These are phyloP conservation scores for Scomber colias DNA, from an alignment of 2,113 vertebrate species.

Conservation along the genomic window DNA sequence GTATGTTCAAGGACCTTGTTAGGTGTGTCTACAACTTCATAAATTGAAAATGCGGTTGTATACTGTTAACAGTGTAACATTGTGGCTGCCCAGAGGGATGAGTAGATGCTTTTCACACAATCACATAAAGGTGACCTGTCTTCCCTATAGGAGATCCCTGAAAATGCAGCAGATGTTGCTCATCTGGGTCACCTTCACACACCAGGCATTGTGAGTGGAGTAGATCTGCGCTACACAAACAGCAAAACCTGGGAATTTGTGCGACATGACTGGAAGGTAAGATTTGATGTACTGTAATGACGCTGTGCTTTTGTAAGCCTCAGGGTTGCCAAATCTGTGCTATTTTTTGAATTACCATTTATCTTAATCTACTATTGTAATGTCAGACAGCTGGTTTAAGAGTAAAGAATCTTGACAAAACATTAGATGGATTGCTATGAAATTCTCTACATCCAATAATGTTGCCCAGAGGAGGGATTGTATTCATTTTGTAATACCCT, in stretches of 20 bases:
- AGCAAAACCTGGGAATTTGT: constrained; percentile 85
- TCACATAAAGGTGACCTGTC: background rate
- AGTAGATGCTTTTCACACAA: background rate
- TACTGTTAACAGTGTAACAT: no score
- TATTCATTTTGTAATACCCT: background rate
- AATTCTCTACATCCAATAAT: background rate
- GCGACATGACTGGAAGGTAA: constrained; percentile 88
- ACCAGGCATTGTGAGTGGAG: constrained; percentile 81
- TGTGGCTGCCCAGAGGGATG: no score
- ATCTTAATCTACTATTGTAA: no score
- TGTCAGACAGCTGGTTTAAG: no score
- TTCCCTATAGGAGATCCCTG: constrained; percentile 86
- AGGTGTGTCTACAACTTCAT: background rate
- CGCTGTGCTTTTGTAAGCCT: no score
- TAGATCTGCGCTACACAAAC: constrained; percentile 84
- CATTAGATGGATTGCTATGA: background rate
- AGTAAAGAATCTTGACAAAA: no score
- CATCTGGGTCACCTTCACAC: constrained; percentile 86
- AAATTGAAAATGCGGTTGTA: no score
- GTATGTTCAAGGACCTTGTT: background rate
- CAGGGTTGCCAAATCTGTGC: no score
- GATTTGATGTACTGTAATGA: no score
- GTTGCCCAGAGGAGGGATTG: background rate
- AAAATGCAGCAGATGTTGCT: constrained; percentile 85
- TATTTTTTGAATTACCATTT: no score